Conservation (phyloP, 2,113 vertebrate species). For the Lepidothrix coronata region DNA sequence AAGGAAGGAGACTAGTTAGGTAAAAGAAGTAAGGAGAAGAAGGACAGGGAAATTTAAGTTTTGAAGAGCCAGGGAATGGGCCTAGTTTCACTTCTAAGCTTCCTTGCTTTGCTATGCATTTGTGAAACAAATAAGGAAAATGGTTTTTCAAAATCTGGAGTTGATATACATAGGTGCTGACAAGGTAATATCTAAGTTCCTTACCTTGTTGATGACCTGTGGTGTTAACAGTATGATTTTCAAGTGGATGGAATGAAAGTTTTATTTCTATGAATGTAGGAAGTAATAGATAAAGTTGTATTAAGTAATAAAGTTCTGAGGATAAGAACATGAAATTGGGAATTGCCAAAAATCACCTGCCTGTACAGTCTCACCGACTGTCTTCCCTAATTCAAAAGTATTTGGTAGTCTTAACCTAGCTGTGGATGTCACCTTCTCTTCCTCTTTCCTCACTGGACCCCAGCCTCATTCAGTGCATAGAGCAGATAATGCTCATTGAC, state of each 20-base stretch:
- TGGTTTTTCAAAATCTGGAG: not conserved
- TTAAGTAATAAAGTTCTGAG: not conserved
- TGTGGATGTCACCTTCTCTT: not conserved
- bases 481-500: conserved; percentile 40
- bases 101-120: not conserved
- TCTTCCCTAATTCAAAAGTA: not conserved
- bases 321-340: not conserved
- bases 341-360: not conserved
- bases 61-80: not conserved
- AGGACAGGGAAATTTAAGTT: not conserved
- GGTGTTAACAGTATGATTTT: not conserved
- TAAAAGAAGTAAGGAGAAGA: not conserved
- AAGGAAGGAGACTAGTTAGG: not conserved
- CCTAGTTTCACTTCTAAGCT: not conserved
- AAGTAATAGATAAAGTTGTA: not conserved
- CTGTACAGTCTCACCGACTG: not conserved
- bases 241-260: not conserved
- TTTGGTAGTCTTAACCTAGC: not conserved
- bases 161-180: not conserved
- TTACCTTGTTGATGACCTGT: not conserved
- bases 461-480: not conserved
- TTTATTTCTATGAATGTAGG: not conserved
- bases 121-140: not conserved
- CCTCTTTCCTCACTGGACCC: not conserved
- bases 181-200: not conserved